Evolutionary conservation across 2,113 vertebrate genomes (phyloP), one percentile per base, ranked within the genome.

Genomic region (Otocyon megalotis): DNA sequence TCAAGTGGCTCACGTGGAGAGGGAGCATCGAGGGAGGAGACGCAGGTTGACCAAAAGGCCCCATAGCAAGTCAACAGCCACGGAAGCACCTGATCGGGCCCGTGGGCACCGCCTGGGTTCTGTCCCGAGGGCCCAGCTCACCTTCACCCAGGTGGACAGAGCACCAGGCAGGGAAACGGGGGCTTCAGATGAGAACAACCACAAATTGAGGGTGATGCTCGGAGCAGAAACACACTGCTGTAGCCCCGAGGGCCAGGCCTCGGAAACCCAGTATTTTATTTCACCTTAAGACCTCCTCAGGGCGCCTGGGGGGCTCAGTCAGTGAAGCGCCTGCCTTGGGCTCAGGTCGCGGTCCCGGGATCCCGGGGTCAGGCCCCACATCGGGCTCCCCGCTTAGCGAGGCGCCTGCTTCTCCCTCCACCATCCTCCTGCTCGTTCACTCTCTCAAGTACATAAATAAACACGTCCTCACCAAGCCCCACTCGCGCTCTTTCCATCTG

Each of bases 151-250:
- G 30, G 15, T 0, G 0, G 26, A 32, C 30, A 53, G 30, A 43
- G 9, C 6, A 0, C 6, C 11, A 22, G 81, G 15, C 2, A 0
- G 37, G 5, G 67, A 77, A 7, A 24, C 0, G 1, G 26, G 24
- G 22, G 19, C 0, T 16, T 32, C 0, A 8, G 28, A 50, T 69
- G 10, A 60, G 13, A 19, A 63, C 16, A 3, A 7, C n/a, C 32
- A 32, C 26, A 74, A 32, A 8, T 3, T 19, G 20, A 72, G 2
- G 10, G 32, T 71, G 24, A 54, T 3, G 16, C 13, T 65, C 76
- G 80, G 63, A 67, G 35, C 30, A 6, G 28, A 74, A 16, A 50
- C 11, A 11, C 12, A 20, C 17, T 48, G 62, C 35, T 28, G 48
- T 5, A 14, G 22, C 3, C 7, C 43, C 16, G 15, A 0, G 14